Percentiles rank a stretch among this genome's conserved stretches.
These are phyloP conservation scores for Phaonia tiefii DNA, from an alignment of 2,888 invertebrate species.

Conservation along the genomic window DNA sequence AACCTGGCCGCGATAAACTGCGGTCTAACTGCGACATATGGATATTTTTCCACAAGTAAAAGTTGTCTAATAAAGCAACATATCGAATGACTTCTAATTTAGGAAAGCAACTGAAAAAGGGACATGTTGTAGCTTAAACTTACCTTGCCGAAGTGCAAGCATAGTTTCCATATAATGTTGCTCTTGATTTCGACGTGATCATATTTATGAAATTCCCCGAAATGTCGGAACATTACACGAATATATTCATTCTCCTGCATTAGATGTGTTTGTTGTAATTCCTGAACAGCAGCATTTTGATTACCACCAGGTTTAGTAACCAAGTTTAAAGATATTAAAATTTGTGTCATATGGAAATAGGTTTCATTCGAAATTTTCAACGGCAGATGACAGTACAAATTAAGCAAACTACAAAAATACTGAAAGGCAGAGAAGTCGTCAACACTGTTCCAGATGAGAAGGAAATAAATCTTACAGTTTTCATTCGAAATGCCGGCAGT, in stretches of 20 bases:
- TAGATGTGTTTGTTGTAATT: conserved; percentile 58
- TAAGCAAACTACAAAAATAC: conserved; percentile 58
- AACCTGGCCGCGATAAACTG: too few relatives aligned
- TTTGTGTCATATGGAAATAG: conserved; percentile 50
- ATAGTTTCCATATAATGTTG: conserved; percentile 66
- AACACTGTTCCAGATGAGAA: neutral
- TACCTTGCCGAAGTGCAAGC: conserved; percentile 66
- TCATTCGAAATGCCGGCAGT: conserved; percentile 52
- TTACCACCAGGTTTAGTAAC: neutral
- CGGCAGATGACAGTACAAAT: conserved; percentile 42
- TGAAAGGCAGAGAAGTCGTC: conserved; percentile 30
- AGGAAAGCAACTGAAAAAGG: too few relatives aligned
- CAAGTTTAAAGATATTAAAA: conserved; percentile 22
- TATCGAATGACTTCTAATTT: too few relatives aligned
- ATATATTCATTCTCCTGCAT: conserved; percentile 57
- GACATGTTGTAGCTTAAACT: too few relatives aligned
- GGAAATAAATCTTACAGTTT: conserved; percentile 52
- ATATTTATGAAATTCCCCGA: conserved; percentile 57
- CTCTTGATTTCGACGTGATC: conserved; percentile 48
- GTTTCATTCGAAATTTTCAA: conserved; percentile 21
- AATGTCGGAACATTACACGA: conserved; percentile 59
- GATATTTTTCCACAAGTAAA: too few relatives aligned
- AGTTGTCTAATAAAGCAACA: too few relatives aligned
- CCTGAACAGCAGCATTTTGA: neutral
- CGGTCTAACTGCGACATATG: too few relatives aligned